phyloP scores from a whole-genome alignment of 2,797 vertebrate genomes.

The Emydoidea blandingii region DNA sequence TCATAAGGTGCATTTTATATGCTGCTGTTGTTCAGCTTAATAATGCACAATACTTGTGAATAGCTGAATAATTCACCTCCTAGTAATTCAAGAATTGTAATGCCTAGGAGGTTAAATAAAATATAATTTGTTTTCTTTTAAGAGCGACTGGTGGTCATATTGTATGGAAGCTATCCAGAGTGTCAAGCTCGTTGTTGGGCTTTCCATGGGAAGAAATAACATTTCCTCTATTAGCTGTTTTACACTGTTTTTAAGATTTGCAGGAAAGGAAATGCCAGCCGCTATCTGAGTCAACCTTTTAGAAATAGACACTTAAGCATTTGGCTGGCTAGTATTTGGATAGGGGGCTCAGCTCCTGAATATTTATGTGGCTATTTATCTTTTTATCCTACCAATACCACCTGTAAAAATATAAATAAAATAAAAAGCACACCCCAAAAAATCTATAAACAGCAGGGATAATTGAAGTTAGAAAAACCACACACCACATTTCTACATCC shows the following conservation, averaged over 20 bases:
- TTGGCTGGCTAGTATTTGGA: not conserved
- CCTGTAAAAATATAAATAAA: not conserved
- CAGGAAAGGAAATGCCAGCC: not conserved
- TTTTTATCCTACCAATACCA: not conserved
- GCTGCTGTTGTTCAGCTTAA: not conserved
- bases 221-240: not conserved
- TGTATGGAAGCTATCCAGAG: conserved; percentile 10
- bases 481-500: not conserved
- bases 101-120: conserved; percentile 22
- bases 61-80: not conserved
- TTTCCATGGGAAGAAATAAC: not conserved
- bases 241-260: not conserved
- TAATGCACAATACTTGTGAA: not conserved
- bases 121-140: not conserved
- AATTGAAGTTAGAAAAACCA: not conserved
- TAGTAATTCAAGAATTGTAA: not conserved
- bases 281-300: not conserved
- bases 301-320: not conserved
- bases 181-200: not conserved
- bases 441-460: not conserved
- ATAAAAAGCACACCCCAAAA: not conserved
- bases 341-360: not conserved
- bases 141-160: not conserved
- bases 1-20: conserved; percentile 15
- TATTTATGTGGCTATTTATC: not conserved